Percentiles rank a stretch among this genome's conserved stretches.
phyloP scores from a whole-genome alignment of 2,888 invertebrate genomes.

The Netelia melanura region DNA sequence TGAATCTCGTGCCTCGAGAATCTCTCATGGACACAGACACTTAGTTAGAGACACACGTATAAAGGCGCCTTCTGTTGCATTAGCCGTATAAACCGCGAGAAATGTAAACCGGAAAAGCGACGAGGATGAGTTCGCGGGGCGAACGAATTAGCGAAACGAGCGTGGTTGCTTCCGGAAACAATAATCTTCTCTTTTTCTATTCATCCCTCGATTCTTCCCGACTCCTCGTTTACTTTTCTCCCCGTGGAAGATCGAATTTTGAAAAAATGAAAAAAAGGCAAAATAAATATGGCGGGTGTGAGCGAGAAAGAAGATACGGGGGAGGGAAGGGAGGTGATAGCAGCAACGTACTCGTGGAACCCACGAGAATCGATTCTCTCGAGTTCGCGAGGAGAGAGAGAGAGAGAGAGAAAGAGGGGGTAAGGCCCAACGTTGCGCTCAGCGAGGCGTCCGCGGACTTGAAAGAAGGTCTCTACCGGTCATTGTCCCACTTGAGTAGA shows the following conservation, averaged over 20 bases:
- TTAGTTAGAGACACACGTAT: background rate
- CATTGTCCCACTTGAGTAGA: slow-evolving; percentile 83
- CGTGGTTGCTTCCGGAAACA: slow-evolving; percentile 72
- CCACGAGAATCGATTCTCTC: slow-evolving; percentile 54
- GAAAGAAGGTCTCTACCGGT: slow-evolving; percentile 85
- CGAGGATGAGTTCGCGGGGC: slow-evolving; percentile 72
- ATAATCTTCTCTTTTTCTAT: slow-evolving; percentile 71
- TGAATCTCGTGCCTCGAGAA: slow-evolving; percentile 25
- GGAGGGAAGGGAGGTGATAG: background rate
- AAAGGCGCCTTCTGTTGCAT: slow-evolving; percentile 43
- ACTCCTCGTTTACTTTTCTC: slow-evolving; percentile 64
- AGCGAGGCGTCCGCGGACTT: slow-evolving; percentile 73
- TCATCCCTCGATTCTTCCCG: slow-evolving; percentile 38
- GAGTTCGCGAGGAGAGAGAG: slow-evolving; percentile 27
- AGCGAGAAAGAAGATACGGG: slow-evolving; percentile 27
- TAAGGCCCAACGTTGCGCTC: slow-evolving; percentile 64
- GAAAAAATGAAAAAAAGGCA: background rate
- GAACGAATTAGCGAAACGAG: slow-evolving; percentile 76
- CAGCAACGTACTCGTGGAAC: slow-evolving; percentile 5
- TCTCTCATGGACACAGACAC: slow-evolving; percentile 7
- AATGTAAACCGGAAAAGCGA: slow-evolving; percentile 81
- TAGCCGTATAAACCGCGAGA: slow-evolving; percentile 66
- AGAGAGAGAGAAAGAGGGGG: background rate
- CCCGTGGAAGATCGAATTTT: background rate
- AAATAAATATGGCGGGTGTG: slow-evolving; percentile 12